Evolutionary conservation across 2,888 invertebrate genomes (phyloP).

Genomic region (Boloria euphrosyne): DNA sequence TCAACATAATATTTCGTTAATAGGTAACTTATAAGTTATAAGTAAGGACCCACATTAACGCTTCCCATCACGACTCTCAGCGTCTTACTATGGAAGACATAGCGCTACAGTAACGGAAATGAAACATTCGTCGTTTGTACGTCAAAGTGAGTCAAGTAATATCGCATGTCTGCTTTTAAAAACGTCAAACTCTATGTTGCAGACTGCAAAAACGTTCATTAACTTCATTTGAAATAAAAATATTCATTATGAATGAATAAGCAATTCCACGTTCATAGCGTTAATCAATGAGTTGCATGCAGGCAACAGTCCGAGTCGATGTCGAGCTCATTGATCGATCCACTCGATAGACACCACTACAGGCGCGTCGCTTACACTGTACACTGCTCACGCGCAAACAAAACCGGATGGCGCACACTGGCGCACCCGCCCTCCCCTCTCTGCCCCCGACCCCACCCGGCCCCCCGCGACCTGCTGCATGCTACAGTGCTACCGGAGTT

Average conservation of each 20-base stretch:
- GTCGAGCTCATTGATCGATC: conserved; percentile 82
- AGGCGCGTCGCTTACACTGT: conserved; percentile 47
- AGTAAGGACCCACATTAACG: conserved; percentile 8
- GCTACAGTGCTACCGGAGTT: conserved; percentile 82
- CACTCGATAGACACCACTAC: conserved; percentile 69
- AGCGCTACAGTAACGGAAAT: conserved; percentile 25
- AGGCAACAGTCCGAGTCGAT: conserved; percentile 73
- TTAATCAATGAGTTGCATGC: conserved; percentile 82
- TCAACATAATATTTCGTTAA: conserved; percentile 7
- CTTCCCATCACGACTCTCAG: conserved; percentile 17
- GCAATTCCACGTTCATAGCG: conserved; percentile 81
- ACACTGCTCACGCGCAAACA: conserved; percentile 63
- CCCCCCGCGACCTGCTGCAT: conserved; percentile 80
- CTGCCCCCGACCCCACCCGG: conserved; percentile 63
- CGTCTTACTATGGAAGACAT: conserved; percentile 14
- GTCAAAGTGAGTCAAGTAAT: conserved; percentile 27
- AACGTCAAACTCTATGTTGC: conserved; percentile 51
- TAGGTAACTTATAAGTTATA: neutral
- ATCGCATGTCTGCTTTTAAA: conserved; percentile 43
- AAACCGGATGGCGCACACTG: conserved; percentile 79
- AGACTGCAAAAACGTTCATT: conserved; percentile 63
- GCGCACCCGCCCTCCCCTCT: conserved; percentile 54
- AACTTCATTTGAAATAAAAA: conserved; percentile 70
- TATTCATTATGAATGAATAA: conserved; percentile 81
- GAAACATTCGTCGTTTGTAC: conserved; percentile 27